Evolutionary conservation across 2,113 vertebrate species (phyloP).

Genomic region (human): GRCh38 chr3:28843501-28844000

Average conservation of each 20-base stretch:
- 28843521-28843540: not conserved
- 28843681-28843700: too few species aligned
- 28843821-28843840: not conserved
- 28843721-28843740: too few species aligned
- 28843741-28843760: too few species aligned
- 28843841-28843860: not conserved
- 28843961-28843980: not conserved
- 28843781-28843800: not conserved
- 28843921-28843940: conserved; percentile 3
- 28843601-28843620: too few species aligned
- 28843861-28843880: not conserved
- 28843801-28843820: not conserved
- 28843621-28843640: too few species aligned
- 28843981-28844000: not conserved
- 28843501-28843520: not conserved
- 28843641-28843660: too few species aligned
- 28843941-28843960: not conserved
- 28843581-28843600: not conserved
- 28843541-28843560: not conserved
- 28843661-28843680: too few species aligned
- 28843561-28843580: not conserved
- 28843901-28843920: not conserved
- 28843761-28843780: not conserved
- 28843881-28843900: not conserved
- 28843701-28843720: too few species aligned